Conservation (phyloP, 2,113 vertebrate species). For the Dicaeum eximium region DNA sequence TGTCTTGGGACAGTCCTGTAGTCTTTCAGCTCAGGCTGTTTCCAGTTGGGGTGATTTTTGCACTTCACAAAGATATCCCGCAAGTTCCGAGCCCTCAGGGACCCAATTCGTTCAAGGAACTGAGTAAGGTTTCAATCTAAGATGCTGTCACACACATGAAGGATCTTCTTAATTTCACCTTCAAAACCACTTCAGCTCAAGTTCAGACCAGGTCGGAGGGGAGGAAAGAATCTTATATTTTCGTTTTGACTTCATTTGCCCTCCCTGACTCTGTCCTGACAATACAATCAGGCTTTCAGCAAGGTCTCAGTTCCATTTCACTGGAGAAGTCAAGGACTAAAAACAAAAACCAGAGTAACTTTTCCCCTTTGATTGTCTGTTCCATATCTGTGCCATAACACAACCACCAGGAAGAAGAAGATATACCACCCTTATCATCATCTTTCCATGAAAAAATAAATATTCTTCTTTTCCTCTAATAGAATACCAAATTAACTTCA, state of each 20-base stretch:
- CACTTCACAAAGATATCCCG: neutral
- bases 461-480: neutral
- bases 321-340: neutral
- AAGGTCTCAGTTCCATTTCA: neutral
- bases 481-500: neutral
- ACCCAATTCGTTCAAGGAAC: neutral
- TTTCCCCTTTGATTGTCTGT: neutral
- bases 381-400: neutral
- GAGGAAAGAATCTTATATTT: neutral
- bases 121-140: neutral
- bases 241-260: neutral
- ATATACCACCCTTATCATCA: neutral
- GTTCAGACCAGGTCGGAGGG: neutral
- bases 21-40: neutral
- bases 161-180: slow-evolving; percentile 31
- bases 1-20: neutral
- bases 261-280: neutral
- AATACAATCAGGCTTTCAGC: neutral
- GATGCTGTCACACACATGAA: slow-evolving; percentile 30
- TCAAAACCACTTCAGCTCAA: neutral
- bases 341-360: neutral
- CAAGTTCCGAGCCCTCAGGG: neutral
- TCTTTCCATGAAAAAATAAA: neutral
- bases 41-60: neutral
- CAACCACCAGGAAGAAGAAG: neutral